Evolutionary conservation across 2,797 vertebrate genomes (phyloP), one percentile per base, ranked within the genome.

Genomic region (Mus minutoides): DNA sequence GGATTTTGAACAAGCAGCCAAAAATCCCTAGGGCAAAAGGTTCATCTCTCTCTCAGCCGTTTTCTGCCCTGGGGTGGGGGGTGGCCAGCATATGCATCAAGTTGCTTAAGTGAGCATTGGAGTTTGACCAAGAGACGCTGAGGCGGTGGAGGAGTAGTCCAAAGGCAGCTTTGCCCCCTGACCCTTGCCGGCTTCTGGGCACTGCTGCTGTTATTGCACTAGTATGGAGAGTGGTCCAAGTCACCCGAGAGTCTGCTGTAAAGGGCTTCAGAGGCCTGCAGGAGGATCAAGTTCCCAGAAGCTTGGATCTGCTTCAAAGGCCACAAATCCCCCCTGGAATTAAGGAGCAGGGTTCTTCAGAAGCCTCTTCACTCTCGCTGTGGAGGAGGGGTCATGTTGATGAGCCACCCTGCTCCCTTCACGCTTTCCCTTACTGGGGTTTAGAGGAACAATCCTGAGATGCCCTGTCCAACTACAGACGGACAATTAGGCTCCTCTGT

Each of bases 291-390:
- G 40, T 85, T 62, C 84, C 69, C 84, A 31, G 26, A 92, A 94
- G 79, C 17, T 69, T 64, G 62, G 80, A 67, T 95, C 56, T 75
- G 78, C 60, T 82, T 94, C 92, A 80, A 95, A 95, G 76, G 82
- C 87, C 87, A 90, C 83, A 91, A 78, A 93, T 92, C 96, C 82
- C 94, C 91, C 34, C 84, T 56, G 60, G 94, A 93, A 95, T 94
- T 97, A 97, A 96, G 69, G 24, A 84, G 34, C 62, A 64, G 94
- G 91, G 85, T 71, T 92, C 88, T 89, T 94, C 82, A 43, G 90
- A 94, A 94, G 71, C 56, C 49, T 91, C 87, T 93, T 58, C 73
- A 67, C 31, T 85, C 52, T 0, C 43, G 14, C 52, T 84, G 43
- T 43, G 1, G 46, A 77, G 58, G 67, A 76, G 82, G 88, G 75